Conservation (phyloP, 2,888 invertebrate species). For the Subacronicta megacephala region DNA sequence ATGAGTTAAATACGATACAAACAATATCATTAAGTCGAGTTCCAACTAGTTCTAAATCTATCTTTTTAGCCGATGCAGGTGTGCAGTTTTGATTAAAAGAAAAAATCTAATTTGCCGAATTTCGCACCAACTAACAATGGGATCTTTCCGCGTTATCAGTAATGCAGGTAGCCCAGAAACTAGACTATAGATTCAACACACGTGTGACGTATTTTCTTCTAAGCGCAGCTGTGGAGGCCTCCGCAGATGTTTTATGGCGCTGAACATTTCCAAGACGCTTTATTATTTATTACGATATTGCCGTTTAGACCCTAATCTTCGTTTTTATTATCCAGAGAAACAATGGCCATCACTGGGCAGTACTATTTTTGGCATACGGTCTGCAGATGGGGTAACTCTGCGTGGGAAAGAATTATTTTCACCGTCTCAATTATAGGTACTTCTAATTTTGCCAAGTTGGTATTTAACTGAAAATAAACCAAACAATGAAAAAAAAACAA, state of each 20-base stretch:
- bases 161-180: slow-evolving; percentile 69
- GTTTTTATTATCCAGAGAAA: slow-evolving; percentile 85
- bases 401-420: slow-evolving; percentile 79
- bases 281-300: slow-evolving; percentile 88
- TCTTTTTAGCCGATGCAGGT: slow-evolving; percentile 69
- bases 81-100: slow-evolving; percentile 65
- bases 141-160: slow-evolving; percentile 71
- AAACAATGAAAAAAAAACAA: slow-evolving; percentile 19
- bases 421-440: slow-evolving; percentile 52
- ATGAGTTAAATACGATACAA: slow-evolving; percentile 10
- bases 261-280: slow-evolving; percentile 87
- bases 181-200: slow-evolving; percentile 78
- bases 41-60: slow-evolving; percentile 42
- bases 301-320: slow-evolving; percentile 88
- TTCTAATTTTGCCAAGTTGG: slow-evolving; percentile 26
- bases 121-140: slow-evolving; percentile 56
- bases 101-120: slow-evolving; percentile 33
- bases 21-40: slow-evolving; percentile 33
- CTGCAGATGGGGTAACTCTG: slow-evolving; percentile 76
- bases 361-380: slow-evolving; percentile 85
- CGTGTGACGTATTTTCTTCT: slow-evolving; percentile 87
- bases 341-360: slow-evolving; percentile 84
- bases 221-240: slow-evolving; percentile 85
- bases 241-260: slow-evolving; percentile 88
- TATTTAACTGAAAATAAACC: slow-evolving; percentile 18